Evolutionary conservation across 2,888 invertebrate genomes (phyloP).

Genomic region (Tinea trinotella): DNA sequence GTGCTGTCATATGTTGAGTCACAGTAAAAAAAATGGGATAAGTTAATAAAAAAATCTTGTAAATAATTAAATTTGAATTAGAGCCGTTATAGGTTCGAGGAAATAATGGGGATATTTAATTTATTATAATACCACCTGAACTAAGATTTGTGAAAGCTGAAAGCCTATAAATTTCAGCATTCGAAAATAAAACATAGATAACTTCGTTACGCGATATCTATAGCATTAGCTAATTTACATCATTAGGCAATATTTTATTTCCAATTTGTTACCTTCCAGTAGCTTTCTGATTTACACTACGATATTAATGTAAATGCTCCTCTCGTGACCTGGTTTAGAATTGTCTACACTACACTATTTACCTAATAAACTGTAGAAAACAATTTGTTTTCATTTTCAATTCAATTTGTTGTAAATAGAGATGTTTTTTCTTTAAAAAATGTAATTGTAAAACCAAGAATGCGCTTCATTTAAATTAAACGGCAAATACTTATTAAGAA

Average conservation of each 20-base stretch:
- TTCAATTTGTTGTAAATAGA: no score
- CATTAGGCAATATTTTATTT: conserved; percentile 23
- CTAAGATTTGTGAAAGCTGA: background rate
- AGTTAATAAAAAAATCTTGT: no score
- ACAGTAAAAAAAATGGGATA: no score
- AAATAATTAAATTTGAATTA: no score
- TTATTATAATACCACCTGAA: background rate
- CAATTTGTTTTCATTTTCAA: background rate
- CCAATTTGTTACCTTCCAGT: conserved; percentile 17
- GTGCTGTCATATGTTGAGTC: no score
- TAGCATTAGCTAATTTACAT: conserved; percentile 21
- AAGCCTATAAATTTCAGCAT: background rate
- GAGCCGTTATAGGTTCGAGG: background rate
- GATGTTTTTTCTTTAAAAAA: no score
- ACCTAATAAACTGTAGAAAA: background rate
- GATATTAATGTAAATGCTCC: conserved; percentile 23
- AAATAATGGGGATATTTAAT: background rate
- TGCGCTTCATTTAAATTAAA: no score
- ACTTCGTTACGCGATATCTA: background rate
- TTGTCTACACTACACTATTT: background rate
- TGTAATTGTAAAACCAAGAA: no score
- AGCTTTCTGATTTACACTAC: conserved; percentile 20
- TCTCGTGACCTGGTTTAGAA: conserved; percentile 22
- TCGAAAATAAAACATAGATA: background rate
- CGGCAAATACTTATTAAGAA: no score